These are phyloP conservation scores for Pipistrellus nathusii DNA, from an alignment of 2,797 vertebrate genomes.

Conservation along the genomic window DNA sequence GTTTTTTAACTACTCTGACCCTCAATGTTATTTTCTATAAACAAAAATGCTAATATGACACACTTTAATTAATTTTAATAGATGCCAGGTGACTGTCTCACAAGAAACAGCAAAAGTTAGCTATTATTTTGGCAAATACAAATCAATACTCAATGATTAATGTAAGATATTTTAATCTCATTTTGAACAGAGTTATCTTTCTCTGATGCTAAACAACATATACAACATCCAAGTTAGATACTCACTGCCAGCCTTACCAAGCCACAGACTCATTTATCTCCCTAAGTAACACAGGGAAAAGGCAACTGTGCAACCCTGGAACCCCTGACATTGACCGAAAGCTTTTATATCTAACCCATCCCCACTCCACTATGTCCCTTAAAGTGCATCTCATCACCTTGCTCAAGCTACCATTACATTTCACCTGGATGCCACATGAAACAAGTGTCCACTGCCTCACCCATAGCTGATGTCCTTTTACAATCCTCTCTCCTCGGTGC, in stretches of 20 bases:
- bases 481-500: fast-evolving
- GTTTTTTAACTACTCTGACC: not conserved
- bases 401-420: not conserved
- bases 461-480: not conserved
- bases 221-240: not conserved
- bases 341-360: not conserved
- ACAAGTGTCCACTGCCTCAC: not conserved
- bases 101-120: not conserved
- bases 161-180: not conserved
- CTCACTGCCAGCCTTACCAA: not conserved
- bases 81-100: not conserved
- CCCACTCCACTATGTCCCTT: not conserved
- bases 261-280: not conserved
- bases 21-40: not conserved
- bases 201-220: not conserved
- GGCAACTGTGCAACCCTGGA: no score
- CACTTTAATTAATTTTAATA: not conserved
- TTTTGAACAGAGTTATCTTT: not conserved
- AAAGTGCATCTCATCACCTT: not conserved
- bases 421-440: not conserved
- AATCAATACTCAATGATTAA: not conserved
- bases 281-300: not conserved
- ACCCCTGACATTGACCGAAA: not conserved
- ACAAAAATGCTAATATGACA: not conserved
- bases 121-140: not conserved